Base-by-base conservation (phyloP, 2,797 vertebrate genomes). In the Platyrinchus mystaceus region DNA sequence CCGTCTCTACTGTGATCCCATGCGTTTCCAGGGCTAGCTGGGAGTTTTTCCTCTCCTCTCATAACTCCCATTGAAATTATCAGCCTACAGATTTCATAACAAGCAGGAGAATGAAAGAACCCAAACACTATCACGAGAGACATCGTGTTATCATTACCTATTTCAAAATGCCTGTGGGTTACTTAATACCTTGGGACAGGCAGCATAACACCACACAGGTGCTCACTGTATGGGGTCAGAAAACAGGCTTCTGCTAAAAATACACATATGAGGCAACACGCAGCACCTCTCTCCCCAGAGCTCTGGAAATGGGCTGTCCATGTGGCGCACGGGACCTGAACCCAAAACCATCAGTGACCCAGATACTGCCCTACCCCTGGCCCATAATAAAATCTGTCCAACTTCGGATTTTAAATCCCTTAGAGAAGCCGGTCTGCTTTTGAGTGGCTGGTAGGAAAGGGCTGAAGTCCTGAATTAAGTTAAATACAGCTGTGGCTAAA, bases 11-110 rank as follows among this genome's bases (percentile, higher is more conserved):
- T 49, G 58, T 0, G 2, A 81, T 81, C 47, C 70, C 37, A 27
- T 76, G 23, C 63, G 87, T 93, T 93, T 95, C 47, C 73, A 86
- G 59, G 39, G 43, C 70, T 68, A 58, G 58, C 34, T 89, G 52
- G 34, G 81, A 94, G 41, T 73, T 93, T 47, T 34, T 63, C 64
- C 62, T 95, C 62, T 91, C 55, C 76, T 86, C 63, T 68, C 53
- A 63, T 66, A 95, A 95, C 70, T 96, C 91, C 44, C 74, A 93
- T 79, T 90, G 93, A 96, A 96, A 95, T 93, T 76, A 93, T 76
- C 93, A 94, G 86, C 92, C 91, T 90, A 95, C 92, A 76, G 86
- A 94, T 95, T 96, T 95, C 95, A 87, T 91, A 95, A 95, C 84
- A 82, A 86, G 69, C 36, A 85, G 55, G 50, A 78, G 88, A 95